A percentile compares a stretch with the other conserved stretches of the same genome.
These are phyloP conservation scores for Nyctibius grandis DNA, from an alignment of 2,797 vertebrate genomes.

Conservation along the genomic window DNA sequence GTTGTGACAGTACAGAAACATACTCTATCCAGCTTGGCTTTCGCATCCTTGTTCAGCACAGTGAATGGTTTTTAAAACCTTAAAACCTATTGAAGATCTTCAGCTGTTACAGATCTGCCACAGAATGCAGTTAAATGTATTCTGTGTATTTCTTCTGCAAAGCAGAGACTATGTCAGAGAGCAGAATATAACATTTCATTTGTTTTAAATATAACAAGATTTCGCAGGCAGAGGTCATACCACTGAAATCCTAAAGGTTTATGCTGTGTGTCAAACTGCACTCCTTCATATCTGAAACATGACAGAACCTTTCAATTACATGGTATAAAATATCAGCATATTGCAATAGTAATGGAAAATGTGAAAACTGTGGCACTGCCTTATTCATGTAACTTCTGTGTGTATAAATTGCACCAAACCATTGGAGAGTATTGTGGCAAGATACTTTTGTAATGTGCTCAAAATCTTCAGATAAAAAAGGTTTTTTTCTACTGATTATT, in stretches of 20 bases:
- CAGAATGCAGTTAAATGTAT: not conserved
- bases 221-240: not conserved
- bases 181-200: not conserved
- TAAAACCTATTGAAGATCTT: not conserved
- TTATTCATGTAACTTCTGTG: not conserved
- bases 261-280: not conserved
- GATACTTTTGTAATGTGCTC: not conserved
- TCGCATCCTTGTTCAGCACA: not conserved
- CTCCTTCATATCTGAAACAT: not conserved
- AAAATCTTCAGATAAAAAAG: not conserved
- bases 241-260: not conserved
- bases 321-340: not conserved
- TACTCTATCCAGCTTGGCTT: not conserved
- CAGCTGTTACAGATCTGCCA: not conserved
- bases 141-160: not conserved
- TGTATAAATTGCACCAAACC: not conserved
- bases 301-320: not conserved
- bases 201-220: not conserved
- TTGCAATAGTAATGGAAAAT: not conserved
- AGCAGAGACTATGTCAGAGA: not conserved
- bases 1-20: not conserved
- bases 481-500: not conserved
- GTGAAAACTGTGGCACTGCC: not conserved
- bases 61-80: not conserved
- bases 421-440: not conserved